Base-by-base conservation (phyloP, 2,113 vertebrate genomes). In the Aegotheles bennettii region DNA sequence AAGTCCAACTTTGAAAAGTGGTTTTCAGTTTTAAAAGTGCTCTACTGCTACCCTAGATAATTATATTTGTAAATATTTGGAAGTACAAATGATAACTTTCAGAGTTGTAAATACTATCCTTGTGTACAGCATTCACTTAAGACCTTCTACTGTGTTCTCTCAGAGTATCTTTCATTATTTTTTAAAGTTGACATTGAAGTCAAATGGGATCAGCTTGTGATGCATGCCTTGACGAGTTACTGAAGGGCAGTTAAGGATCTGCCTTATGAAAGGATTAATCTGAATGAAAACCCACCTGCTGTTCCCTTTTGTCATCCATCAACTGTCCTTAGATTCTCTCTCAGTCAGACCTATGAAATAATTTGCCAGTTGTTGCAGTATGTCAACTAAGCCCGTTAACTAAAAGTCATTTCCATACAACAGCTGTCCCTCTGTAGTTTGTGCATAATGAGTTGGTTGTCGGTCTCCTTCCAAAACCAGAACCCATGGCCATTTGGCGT, bases 361-460 rank as follows among this genome's bases (percentile, higher is more conserved):
- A 92, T 93, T 92, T 95, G 79, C 85, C 95, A 95, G 92, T 94
- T 96, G 95, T 93, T 97, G 65, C 82, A 96, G 47, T 79, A 87
- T 96, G 93, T 96, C 92, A 87, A 12, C 29, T 87, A 42, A 1
- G n/a, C 47, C 77, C 63, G 65, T 92, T 96, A 87, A 87, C 68
- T 80, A 84, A 48, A 93, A 90, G 74, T 80, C 13, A 70, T 93
- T 90, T 94, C 84, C 77, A 73, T 71, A 63, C 40, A 93, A 74
- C 94, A 97, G 93, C 91, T 95, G 93, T 82, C 59, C 15, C 16
- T 91, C n/a, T 47, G 28, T 77, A 73, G 18, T 60, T 90, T 90
- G 47, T 83, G 38, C 4, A 3, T 86, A 94, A 81, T 2, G 11
- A 81, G 47, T 18, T 18, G 6, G 16, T 87, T 76, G 42, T 69